Evolutionary conservation across 92 coral and sea anemone species (phyloP).

Genomic region (Zoanthus sociatus): DNA sequence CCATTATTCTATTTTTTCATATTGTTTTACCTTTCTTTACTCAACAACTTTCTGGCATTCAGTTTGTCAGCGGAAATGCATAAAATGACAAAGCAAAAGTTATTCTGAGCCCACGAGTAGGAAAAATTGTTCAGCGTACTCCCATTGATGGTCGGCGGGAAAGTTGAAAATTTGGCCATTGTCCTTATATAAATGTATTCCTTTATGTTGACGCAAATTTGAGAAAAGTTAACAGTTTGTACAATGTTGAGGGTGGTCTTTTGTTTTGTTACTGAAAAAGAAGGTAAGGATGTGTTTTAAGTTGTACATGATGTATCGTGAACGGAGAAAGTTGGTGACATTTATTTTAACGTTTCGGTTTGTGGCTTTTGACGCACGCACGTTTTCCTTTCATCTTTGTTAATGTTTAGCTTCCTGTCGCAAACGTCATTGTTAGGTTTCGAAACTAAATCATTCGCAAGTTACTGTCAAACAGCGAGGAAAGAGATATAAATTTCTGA

Average conservation of each 20-base stretch:
- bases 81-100: slow-evolving; percentile 2
- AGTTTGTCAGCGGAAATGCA: slow-evolving; percentile 25
- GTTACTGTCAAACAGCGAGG: neutral
- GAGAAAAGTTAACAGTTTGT: slow-evolving; percentile 12
- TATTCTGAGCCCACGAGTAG: slow-evolving; percentile 22
- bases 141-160: slow-evolving; percentile 35
- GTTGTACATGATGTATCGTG: neutral
- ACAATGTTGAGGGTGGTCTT: slow-evolving; percentile 22
- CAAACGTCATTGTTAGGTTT: slow-evolving; percentile 32
- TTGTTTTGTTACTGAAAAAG: neutral
- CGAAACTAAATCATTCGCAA: slow-evolving; percentile 21
- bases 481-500: neutral
- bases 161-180: slow-evolving; percentile 44
- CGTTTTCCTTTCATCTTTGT: slow-evolving; percentile 10
- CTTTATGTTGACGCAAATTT: slow-evolving; percentile 35
- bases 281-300: slow-evolving; percentile 28
- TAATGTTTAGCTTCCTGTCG: slow-evolving; percentile 19
- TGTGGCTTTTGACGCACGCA: slow-evolving; percentile 6
- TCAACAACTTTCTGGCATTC: too few relatives aligned
- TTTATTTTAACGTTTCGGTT: neutral
- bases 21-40: neutral
- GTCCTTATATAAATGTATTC: neutral
- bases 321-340: neutral
- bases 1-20: slow-evolving; percentile 17
- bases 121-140: slow-evolving; percentile 18